Percentiles rank a stretch among this genome's conserved stretches.
Conservation (phyloP, 2,113 vertebrate species). For the Nothobranchius kuhntae region DNA sequence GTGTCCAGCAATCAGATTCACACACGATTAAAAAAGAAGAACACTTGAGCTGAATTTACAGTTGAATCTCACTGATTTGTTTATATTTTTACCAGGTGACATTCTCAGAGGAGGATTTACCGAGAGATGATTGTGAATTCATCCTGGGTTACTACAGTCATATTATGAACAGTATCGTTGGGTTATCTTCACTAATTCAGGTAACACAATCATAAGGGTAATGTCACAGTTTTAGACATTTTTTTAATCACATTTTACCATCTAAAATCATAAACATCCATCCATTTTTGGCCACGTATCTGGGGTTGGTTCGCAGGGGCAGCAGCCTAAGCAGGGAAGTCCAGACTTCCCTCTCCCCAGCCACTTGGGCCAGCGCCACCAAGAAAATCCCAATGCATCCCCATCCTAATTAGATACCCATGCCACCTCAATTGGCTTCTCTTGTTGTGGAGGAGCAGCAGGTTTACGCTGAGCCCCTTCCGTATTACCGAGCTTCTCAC, state of each 20-base stretch:
- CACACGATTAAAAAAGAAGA: neutral
- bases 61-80: neutral
- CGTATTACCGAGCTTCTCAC: too few relatives aligned
- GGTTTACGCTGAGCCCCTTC: too few relatives aligned
- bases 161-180: constrained; percentile 88
- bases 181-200: constrained; percentile 92
- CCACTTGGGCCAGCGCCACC: too few relatives aligned
- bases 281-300: too few relatives aligned
- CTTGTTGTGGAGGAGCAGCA: too few relatives aligned
- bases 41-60: neutral
- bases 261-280: too few relatives aligned
- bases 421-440: too few relatives aligned
- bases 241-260: neutral
- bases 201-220: constrained; percentile 63
- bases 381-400: too few relatives aligned
- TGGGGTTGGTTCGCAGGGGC: too few relatives aligned
- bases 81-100: constrained; percentile 77
- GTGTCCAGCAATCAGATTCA: constrained; percentile 5
- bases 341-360: too few relatives aligned
- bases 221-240: neutral
- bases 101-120: constrained; percentile 91
- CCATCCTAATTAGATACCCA: too few relatives aligned
- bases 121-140: constrained; percentile 91
- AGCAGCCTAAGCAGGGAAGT: too few relatives aligned
- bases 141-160: constrained; percentile 94